Evolutionary conservation across 37 sponge, comb jelly and placozoan species (phyloP), one percentile per base, ranked within the genome.

Genomic region (Halichondria panicea): DNA sequence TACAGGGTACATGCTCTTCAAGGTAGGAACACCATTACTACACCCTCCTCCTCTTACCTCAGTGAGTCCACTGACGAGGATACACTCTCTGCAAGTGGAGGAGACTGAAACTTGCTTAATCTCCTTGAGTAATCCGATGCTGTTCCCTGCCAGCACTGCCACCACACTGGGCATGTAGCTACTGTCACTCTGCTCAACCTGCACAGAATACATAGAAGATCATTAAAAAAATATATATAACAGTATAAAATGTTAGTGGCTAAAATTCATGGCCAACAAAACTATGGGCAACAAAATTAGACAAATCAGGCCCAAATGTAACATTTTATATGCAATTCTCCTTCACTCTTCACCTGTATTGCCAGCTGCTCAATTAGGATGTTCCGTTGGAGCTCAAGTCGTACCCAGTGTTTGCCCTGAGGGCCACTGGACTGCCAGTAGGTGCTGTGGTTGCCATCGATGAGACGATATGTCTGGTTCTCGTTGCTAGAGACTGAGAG

Each of bases 341-440:
- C n/a, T n/a, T n/a, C n/a, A n/a, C 42, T 6, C n/a, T n/a, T n/a
- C n/a, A n/a, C n/a, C 12, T 87, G 88, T 58, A 95, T 91, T 68
- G 87, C 70, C 31, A 96, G 78, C 52, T 96, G 89, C 59, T 93
- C 88, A 7, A 96, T 70, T 15, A 96, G 91, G 55, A 96, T 83
- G 59, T 89, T 87, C 15, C 66, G 91, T 35, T 90, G 90, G 2
- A 96, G 72, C 72, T 96, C 93, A 69, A 96, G 52, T 19, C 84
- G 83, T n/a, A 96, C 71, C 96, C 96, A 96, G 78, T 96, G 97
- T 88, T 88, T 95, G 65, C 93, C 93, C 79, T 90, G 95, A 22
- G 76, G 76, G 44, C 95, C 95, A 83, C 87, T 85, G 39, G 92
- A 91, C 85, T 94, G 95, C 95, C 95, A 94, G 74, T 55, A 94